A percentile compares a stretch with the other conserved stretches of the same genome.
These are phyloP conservation scores for Hydrozoanthus gracilis DNA, from an alignment of 92 coral and sea anemone genomes.

Conservation along the genomic window DNA sequence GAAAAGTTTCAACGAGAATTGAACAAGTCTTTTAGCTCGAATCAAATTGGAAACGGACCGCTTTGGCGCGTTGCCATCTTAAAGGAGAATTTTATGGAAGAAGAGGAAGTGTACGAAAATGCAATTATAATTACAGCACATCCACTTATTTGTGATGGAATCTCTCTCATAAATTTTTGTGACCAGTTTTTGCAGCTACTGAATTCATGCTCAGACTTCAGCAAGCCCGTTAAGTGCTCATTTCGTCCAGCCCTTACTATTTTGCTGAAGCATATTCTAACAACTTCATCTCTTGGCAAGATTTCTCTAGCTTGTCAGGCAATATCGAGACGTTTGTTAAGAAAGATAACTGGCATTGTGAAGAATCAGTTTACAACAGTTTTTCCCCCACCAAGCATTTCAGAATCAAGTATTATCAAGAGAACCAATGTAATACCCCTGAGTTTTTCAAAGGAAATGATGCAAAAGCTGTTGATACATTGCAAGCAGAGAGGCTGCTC, in stretches of 20 bases:
- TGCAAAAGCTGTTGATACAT: conserved; percentile 40
- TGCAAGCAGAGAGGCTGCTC: conserved; percentile 75
- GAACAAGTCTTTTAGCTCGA: conserved; percentile 32
- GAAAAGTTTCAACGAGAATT: conserved; percentile 45
- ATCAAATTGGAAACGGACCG: conserved; percentile 11
- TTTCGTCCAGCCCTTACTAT: conserved; percentile 57
- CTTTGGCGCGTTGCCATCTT: conserved; percentile 40
- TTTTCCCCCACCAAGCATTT: conserved; percentile 69
- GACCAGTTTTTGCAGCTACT: conserved; percentile 67
- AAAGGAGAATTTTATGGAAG: conserved; percentile 71
- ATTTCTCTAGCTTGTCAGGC: conserved; percentile 31
- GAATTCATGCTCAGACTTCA: conserved; percentile 39
- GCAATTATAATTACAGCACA: conserved; percentile 74
- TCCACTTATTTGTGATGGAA: conserved; percentile 66
- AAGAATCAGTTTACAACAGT: conserved; percentile 69
- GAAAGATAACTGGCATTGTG: conserved; percentile 43
- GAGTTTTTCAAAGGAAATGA: conserved; percentile 51
- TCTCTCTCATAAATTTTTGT: conserved; percentile 68
- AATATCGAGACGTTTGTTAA: conserved; percentile 12
- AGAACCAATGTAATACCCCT: conserved; percentile 78
- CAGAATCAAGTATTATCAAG: conserved; percentile 56
- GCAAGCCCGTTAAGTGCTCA: conserved; percentile 2
- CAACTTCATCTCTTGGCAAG: conserved; percentile 43
- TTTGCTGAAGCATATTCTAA: conserved; percentile 54
- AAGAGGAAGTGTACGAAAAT: conserved; percentile 68